A percentile compares a stretch with the other conserved stretches of the same genome.
phyloP scores from a whole-genome alignment of 1,140 invertebrate genomes.

The Ganaspis sp. region DNA sequence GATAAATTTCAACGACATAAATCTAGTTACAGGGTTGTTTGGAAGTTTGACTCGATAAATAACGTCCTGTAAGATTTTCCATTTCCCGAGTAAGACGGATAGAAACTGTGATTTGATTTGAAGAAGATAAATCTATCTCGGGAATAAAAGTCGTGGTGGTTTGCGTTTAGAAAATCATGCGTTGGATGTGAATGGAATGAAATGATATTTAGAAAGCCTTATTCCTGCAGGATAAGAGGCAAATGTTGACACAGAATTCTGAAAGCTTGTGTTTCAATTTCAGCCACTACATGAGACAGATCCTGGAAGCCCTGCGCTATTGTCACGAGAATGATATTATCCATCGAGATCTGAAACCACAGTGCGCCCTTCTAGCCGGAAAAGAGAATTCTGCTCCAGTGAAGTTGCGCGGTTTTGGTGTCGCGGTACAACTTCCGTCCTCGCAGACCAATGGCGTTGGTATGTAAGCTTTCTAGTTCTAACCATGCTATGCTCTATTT shows the following conservation, averaged over 20 bases:
- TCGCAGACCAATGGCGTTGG: constrained; percentile 86
- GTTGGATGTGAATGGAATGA: not conserved
- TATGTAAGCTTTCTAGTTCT: constrained; percentile 69
- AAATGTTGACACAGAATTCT: constrained; percentile 10
- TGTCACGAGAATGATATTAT: constrained; percentile 98
- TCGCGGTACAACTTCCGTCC: constrained; percentile 93
- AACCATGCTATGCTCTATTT: constrained; percentile 38
- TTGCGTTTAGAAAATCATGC: not conserved
- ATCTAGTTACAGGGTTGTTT: not conserved
- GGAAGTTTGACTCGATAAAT: not conserved
- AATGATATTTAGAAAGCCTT: not conserved
- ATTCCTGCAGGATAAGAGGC: not conserved
- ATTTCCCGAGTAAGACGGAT: not conserved
- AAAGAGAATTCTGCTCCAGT: constrained; percentile 98
- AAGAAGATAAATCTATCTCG: constrained; percentile 2
- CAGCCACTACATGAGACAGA: constrained; percentile 99
- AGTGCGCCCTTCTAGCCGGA: constrained; percentile 94
- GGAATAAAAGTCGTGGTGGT: not conserved
- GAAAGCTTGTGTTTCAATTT: constrained; percentile 57
- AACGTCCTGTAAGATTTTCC: not conserved
- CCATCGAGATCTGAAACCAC: constrained; percentile 96
- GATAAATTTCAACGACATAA: not conserved
- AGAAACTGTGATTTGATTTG: constrained; percentile 12
- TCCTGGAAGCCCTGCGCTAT: constrained; percentile 95
- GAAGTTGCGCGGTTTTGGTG: constrained; percentile 98